Conservation (phyloP, 1,140 invertebrate species). For the Tetragonula clypearis region DNA sequence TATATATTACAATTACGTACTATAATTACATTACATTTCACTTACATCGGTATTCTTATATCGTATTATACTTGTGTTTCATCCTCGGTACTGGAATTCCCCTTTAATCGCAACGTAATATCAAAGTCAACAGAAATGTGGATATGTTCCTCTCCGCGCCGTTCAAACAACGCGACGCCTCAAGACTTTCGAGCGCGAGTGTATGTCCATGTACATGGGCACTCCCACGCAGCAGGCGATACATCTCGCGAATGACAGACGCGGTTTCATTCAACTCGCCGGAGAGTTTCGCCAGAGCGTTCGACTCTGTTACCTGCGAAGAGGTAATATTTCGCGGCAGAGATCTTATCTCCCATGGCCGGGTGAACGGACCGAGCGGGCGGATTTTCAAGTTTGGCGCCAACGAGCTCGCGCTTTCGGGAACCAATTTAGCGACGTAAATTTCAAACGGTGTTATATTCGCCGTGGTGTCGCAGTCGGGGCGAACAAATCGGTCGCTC, state of each 20-base stretch:
- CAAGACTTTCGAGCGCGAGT: no score
- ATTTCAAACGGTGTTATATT: constrained; percentile 8
- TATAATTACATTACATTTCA: no score
- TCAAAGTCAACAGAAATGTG: no score
- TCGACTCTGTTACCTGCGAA: neutral
- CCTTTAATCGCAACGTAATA: no score
- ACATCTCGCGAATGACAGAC: constrained; percentile 6
- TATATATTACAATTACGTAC: no score
- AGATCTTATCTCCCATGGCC: neutral
- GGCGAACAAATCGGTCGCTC: constrained; percentile 20
- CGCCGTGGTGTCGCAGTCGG: neutral
- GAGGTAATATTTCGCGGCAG: neutral
- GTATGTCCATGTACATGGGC: neutral
- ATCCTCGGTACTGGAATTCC: no score
- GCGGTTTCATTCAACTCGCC: neutral
- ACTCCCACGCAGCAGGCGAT: neutral
- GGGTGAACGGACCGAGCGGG: constrained; percentile 28
- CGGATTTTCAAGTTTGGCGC: constrained; percentile 39
- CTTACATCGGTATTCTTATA: no score
- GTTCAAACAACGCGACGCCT: no score
- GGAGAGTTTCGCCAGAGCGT: neutral
- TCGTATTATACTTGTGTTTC: no score
- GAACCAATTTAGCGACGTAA: neutral
- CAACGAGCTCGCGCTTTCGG: neutral
- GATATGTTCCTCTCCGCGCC: no score